phyloP scores from a whole-genome alignment of 2,113 vertebrate genomes.

The Balaeniceps rex region DNA sequence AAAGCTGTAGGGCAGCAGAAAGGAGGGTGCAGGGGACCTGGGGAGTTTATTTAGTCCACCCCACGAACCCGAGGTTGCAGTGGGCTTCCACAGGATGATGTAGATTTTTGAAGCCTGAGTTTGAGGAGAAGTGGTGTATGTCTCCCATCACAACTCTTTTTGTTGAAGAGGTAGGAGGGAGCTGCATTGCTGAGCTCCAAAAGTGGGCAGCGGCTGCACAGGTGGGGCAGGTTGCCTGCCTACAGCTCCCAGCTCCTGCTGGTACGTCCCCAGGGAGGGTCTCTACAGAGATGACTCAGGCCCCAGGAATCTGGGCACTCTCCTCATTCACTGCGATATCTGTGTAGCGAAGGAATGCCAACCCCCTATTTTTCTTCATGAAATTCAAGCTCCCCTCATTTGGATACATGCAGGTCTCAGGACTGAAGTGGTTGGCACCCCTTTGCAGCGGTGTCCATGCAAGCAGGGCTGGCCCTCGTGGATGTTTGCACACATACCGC shows the following conservation, averaged over 20 bases:
- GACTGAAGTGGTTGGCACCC: not conserved
- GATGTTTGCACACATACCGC: not conserved
- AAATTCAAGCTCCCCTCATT: not conserved
- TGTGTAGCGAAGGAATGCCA: not conserved
- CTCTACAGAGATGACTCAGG: not conserved
- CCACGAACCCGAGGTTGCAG: not conserved
- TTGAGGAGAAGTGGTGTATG: not conserved
- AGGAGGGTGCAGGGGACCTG: not conserved
- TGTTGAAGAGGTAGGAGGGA: not conserved
- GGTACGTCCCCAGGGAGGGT: not conserved
- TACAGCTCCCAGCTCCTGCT: not conserved
- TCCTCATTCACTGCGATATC: not conserved
- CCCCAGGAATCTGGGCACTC: not conserved
- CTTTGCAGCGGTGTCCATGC: fast-evolving
- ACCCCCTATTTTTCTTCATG: not conserved
- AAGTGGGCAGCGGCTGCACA: not conserved
- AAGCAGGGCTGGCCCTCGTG: not conserved
- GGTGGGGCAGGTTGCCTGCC: not conserved
- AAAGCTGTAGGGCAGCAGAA: not conserved
- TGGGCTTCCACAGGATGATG: not conserved
- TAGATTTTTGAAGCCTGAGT: not conserved
- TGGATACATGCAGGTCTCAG: not conserved
- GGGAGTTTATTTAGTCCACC: not conserved
- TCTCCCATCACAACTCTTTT: not conserved
- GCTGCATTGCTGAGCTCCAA: not conserved